These are phyloP conservation scores for Taxidea taxus DNA, from an alignment of 2,113 vertebrate species.

Conservation along the genomic window DNA sequence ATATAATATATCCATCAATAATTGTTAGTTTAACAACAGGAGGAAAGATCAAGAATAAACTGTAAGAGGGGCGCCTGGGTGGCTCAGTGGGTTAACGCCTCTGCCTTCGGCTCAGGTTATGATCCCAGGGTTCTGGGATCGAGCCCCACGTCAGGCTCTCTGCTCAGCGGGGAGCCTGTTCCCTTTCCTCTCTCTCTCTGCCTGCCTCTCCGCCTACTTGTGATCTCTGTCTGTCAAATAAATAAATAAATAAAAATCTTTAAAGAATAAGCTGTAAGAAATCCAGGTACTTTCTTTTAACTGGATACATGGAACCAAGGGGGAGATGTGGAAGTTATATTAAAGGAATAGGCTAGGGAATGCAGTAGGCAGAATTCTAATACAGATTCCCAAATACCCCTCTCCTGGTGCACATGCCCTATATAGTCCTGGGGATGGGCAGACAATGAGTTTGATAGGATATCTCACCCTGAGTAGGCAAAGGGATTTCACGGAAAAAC, in stretches of 20 bases:
- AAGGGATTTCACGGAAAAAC: neutral
- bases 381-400: neutral
- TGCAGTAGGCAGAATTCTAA: neutral
- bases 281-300: neutral
- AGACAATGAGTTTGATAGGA: neutral
- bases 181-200: too few relatives aligned
- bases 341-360: neutral
- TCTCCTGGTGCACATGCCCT: neutral
- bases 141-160: too few relatives aligned
- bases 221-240: too few relatives aligned
- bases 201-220: too few relatives aligned
- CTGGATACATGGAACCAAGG: neutral
- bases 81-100: too few relatives aligned
- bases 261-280: neutral
- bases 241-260: too few relatives aligned
- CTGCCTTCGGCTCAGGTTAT: too few relatives aligned
- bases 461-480: neutral
- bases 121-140: too few relatives aligned
- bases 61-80: too few relatives aligned
- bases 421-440: neutral
- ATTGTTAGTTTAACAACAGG: neutral
- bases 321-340: neutral
- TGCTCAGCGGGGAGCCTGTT: too few relatives aligned
- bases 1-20: neutral
- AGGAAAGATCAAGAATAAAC: neutral